A percentile compares a stretch with the other conserved stretches of the same genome.
Evolutionary conservation across 2,797 vertebrate genomes (phyloP).

Genomic region (Notamacropus eugenii): DNA sequence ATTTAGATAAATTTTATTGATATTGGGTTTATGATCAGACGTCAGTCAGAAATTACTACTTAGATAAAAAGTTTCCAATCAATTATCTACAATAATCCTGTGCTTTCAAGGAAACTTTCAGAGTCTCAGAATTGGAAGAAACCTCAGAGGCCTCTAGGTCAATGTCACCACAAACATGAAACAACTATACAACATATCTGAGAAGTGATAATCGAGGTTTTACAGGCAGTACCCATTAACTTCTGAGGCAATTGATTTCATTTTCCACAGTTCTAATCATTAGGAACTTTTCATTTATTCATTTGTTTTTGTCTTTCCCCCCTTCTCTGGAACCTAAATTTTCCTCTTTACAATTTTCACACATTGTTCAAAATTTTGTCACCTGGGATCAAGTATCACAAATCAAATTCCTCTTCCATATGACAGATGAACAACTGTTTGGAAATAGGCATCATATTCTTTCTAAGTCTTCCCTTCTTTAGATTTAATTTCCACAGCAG

Average conservation of each 20-base stretch:
- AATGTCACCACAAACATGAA: neutral
- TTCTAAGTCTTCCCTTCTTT: neutral
- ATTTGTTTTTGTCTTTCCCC: neutral
- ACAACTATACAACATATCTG: neutral
- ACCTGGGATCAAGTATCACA: neutral
- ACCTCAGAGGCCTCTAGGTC: neutral
- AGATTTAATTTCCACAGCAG: neutral
- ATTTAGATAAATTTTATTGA: neutral
- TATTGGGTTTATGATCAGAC: neutral
- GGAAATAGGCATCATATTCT: neutral
- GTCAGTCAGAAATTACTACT: neutral
- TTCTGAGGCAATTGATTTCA: neutral
- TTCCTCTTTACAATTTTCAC: neutral
- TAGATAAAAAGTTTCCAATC: neutral
- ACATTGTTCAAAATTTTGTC: neutral
- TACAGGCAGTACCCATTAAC: neutral
- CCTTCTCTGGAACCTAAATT: neutral
- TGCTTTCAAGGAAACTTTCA: neutral
- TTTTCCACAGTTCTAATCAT: neutral
- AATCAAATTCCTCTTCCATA: neutral
- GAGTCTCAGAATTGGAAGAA: neutral
- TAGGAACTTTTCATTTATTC: neutral
- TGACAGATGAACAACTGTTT: neutral
- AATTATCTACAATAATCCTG: neutral
- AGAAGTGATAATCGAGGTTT: neutral